Evolutionary conservation across 2,797 vertebrate species (phyloP), one percentile per base, ranked within the genome.

Genomic region (Falco novaeseelandiae): DNA sequence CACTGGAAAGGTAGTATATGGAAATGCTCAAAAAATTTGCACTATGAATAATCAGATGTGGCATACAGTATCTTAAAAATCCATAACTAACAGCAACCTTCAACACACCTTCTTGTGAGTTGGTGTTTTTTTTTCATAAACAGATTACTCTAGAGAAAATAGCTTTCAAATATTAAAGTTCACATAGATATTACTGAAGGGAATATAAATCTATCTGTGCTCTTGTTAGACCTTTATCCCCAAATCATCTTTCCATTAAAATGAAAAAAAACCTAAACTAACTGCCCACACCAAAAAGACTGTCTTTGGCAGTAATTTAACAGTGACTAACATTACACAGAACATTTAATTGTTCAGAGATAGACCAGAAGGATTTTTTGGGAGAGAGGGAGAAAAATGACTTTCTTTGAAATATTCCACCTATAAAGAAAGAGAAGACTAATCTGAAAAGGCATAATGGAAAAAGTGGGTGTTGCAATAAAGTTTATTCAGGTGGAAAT

Each of bases 401-500:
- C 19, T 90, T 84, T 44, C 16, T 90, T 84, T 57, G 32, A 94
- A 87, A 83, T 90, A 79, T 38, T 82, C 51, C 4, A 4, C 58
- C 34, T 84, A 12, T 59, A 73, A 83, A 63, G 65, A 80, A 74
- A 69, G 19, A 63, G 22, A 69, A 74, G 20, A 59, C 17, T 52
- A 83, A 66, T 46, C 65, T 86, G 32, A 78, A 85, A 92, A 88
- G 13, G 12, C 18, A 61, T 83, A 83, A 87, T 70, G 57, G 72
- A 85, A 87, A 92, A 96, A 71, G 30, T 46, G 44, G 55, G 18
- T 19, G 12, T 55, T 73, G 54, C 76, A 78, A 55, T 91, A 92
- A 67, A 73, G 44, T 93, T 95, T 95, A 92, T 74, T 93, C 84
- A 71, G 40, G 55, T 85, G 85, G 58, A 95, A 95, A 90, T 73